Evolutionary conservation across 1,140 invertebrate species (phyloP), one percentile per base, ranked within the genome.

Genomic region (Cecropterus lyciades): DNA sequence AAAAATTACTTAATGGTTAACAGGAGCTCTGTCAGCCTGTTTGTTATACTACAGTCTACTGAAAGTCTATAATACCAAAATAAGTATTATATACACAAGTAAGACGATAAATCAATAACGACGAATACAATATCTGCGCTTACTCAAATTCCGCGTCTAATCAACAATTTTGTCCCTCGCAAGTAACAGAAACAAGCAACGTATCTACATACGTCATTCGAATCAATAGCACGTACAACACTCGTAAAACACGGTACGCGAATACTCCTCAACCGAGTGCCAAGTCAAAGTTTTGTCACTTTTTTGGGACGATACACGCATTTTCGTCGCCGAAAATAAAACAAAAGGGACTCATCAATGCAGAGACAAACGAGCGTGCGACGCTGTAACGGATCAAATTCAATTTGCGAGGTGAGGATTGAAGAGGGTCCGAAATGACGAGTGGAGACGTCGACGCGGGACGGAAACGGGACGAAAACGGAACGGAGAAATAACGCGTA

Each of bases 381-480:
- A 77, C 77, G 80, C 62, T 78, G 81, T 86, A 84, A 82, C 82
- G 82, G 82, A 87, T 89, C 82, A 85, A 87, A 89, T 87, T 89
- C 84, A 89, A 89, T 89, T 89, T 86, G 84, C 72, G 80, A 83
- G 83, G 78, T 79, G 83, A 67, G 78, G 75, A 82, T 84, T 87
- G 85, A 86, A 81, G 82, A 84, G 81, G 85, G 84, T 82, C 79
- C 73, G 69, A 84, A 82, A 80, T 80, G 80, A 80, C 77, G n/a
- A n/a, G 79, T 79, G 71, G 75, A 79, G 73, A 62, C 64, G 73
- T 33, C 48, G 65, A 65, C 74, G 67, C 68, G 74, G 66, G 49
- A 68, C 52, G 67, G 69, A 57, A 53, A 68, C 52, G 67, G 69
- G 62, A 65, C 69, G 67, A 72, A 33, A 67, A 66, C 53, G 20